Conservation (phyloP, 2,797 vertebrate genomes). For the Potorous gilbertii region DNA sequence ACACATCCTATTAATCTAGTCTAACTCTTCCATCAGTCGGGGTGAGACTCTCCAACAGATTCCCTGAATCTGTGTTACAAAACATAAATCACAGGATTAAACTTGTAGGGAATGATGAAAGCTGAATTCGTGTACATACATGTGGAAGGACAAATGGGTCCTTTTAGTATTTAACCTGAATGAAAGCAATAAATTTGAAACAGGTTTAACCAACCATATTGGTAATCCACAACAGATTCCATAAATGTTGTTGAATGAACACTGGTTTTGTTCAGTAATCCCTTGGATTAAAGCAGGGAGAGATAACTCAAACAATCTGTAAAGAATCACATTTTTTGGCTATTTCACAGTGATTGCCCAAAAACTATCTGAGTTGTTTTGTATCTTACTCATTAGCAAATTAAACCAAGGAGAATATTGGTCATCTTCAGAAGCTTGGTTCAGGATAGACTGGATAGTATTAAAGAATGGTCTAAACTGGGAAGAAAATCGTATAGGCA, state of each 20-base stretch:
- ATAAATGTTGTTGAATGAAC: conserved; percentile 87
- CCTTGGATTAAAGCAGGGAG: conserved; percentile 83
- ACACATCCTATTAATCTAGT: conserved; percentile 81
- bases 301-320: conserved; percentile 86
- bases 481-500: background rate
- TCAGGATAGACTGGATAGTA: conserved; percentile 53
- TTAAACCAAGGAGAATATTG: conserved; percentile 67
- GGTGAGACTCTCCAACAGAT: conserved; percentile 84
- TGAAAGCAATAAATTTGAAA: conserved; percentile 90
- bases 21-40: conserved; percentile 83
- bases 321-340: conserved; percentile 80
- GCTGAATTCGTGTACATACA: conserved; percentile 88
- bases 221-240: conserved; percentile 89
- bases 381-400: conserved; percentile 77
- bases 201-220: conserved; percentile 87
- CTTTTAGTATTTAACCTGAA: conserved; percentile 89
- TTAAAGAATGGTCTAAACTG: conserved; percentile 13
- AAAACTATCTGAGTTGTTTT: conserved; percentile 65
- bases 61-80: conserved; percentile 85
- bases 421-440: conserved; percentile 54
- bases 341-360: conserved; percentile 75
- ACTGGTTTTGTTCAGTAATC: conserved; percentile 88
- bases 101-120: conserved; percentile 87
- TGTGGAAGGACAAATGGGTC: conserved; percentile 87
- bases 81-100: conserved; percentile 89